A percentile compares a stretch with the other conserved stretches of the same genome.
Conservation (phyloP, 2,888 invertebrate species). For the Cepaea hortensis region DNA sequence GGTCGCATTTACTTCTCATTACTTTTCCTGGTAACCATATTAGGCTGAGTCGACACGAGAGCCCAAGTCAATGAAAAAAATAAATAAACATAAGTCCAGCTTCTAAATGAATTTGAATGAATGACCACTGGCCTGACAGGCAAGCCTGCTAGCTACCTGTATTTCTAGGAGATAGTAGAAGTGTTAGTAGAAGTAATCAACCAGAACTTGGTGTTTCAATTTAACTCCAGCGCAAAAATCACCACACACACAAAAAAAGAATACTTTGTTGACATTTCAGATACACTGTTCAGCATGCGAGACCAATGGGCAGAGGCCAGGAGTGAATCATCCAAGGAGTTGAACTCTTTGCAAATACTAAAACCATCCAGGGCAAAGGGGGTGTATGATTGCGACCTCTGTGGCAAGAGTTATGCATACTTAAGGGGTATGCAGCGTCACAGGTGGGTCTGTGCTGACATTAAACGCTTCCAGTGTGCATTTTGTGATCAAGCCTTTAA, state of each 20-base stretch:
- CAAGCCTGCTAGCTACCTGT: too few species aligned
- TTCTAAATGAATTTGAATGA: too few species aligned
- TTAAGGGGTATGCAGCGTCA: slow-evolving; percentile 44
- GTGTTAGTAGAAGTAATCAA: too few species aligned
- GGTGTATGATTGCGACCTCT: slow-evolving; percentile 33
- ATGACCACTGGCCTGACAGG: too few species aligned
- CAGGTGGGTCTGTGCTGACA: slow-evolving; percentile 42
- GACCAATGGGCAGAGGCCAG: neutral
- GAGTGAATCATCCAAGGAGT: neutral
- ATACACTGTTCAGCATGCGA: neutral
- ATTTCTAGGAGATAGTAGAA: too few species aligned
- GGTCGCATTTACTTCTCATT: too few species aligned
- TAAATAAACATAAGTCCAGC: too few species aligned
- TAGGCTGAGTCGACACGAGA: too few species aligned
- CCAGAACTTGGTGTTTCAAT: too few species aligned
- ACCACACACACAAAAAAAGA: neutral
- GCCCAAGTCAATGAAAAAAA: too few species aligned
- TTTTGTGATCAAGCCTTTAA: slow-evolving; percentile 35
- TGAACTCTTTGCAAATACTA: neutral
- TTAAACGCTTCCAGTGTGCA: slow-evolving; percentile 42
- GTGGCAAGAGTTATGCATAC: slow-evolving; percentile 41
- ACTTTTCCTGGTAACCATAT: too few species aligned
- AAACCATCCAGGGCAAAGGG: slow-evolving; percentile 35
- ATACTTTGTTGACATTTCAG: slow-evolving; percentile 1
- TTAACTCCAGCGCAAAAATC: too few species aligned